Evolutionary conservation across 2,888 invertebrate species (phyloP).

Genomic region (Tholera decimalis): DNA sequence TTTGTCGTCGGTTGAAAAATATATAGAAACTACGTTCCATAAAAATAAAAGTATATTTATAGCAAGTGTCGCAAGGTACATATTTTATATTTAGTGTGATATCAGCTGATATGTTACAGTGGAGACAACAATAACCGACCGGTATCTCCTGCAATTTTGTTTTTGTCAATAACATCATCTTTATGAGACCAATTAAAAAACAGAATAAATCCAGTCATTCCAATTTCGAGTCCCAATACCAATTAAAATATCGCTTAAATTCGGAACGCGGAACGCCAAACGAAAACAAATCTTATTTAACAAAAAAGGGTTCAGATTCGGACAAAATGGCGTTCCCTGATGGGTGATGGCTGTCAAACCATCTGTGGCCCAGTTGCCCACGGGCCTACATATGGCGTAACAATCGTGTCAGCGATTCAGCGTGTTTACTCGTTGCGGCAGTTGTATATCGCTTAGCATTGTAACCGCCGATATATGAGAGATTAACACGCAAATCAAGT

Average conservation of each 20-base stretch:
- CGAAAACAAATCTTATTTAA: constrained; percentile 48
- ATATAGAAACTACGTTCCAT: too few species aligned
- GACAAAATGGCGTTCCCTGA: constrained; percentile 47
- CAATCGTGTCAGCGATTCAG: constrained; percentile 69
- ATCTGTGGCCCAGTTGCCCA: constrained; percentile 68
- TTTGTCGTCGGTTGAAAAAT: too few species aligned
- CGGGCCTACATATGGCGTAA: constrained; percentile 67
- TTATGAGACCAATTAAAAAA: constrained; percentile 17
- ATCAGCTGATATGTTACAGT: neutral
- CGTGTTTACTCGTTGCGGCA: constrained; percentile 57
- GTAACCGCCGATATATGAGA: constrained; percentile 54
- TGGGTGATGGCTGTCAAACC: constrained; percentile 62
- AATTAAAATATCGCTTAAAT: constrained; percentile 51
- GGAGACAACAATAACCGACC: neutral
- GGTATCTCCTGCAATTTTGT: neutral
- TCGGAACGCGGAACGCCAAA: constrained; percentile 44
- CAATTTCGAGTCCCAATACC: constrained; percentile 21
- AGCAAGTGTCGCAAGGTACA: too few species aligned
- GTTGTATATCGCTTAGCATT: constrained; percentile 55
- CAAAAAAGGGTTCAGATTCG: constrained; percentile 49
- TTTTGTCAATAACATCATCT: constrained; percentile 1
- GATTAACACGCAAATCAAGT: constrained; percentile 56
- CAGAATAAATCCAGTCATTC: neutral
- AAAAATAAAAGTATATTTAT: too few species aligned
- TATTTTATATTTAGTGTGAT: neutral